Evolutionary conservation across 1,140 invertebrate species (phyloP).

Genomic region (Asbolus verrucosus): DNA sequence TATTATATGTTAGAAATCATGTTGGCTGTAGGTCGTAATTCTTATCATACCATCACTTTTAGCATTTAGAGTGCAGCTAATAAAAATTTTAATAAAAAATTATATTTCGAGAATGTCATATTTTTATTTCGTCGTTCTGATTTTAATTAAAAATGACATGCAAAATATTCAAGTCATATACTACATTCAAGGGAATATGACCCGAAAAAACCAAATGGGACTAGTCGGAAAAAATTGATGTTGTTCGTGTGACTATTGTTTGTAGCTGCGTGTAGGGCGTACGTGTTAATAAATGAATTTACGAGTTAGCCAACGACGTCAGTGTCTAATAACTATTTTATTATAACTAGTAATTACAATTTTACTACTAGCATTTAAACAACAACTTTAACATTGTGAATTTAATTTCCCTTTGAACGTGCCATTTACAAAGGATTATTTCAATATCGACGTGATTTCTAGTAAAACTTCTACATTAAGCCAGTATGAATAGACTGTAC

Average conservation of each 20-base stretch:
- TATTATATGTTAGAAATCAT: too few relatives aligned
- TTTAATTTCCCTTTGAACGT: slow-evolving; percentile 30
- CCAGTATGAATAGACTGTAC: neutral
- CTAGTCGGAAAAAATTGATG: neutral
- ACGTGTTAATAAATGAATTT: slow-evolving; percentile 31
- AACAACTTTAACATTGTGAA: slow-evolving; percentile 13
- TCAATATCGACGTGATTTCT: slow-evolving; percentile 26
- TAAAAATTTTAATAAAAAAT: too few relatives aligned
- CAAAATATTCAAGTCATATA: too few relatives aligned
- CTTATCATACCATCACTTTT: too few relatives aligned
- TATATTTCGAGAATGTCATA: too few relatives aligned
- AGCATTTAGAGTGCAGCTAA: too few relatives aligned
- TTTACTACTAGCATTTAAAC: slow-evolving; percentile 24
- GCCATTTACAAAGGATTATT: slow-evolving; percentile 28
- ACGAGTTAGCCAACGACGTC: slow-evolving; percentile 19
- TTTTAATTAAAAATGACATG: slow-evolving; percentile 29
- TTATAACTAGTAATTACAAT: slow-evolving; percentile 30
- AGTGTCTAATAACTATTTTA: slow-evolving; percentile 36
- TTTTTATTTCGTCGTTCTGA: slow-evolving; percentile 4
- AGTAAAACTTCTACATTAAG: neutral
- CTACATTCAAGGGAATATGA: slow-evolving; percentile 18
- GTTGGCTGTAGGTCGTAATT: too few relatives aligned
- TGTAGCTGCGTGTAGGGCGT: slow-evolving; percentile 9
- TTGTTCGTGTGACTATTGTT: slow-evolving; percentile 17
- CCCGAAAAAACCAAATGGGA: neutral